Conservation (phyloP, 2,888 invertebrate genomes). For the Orthosia gracilis region DNA sequence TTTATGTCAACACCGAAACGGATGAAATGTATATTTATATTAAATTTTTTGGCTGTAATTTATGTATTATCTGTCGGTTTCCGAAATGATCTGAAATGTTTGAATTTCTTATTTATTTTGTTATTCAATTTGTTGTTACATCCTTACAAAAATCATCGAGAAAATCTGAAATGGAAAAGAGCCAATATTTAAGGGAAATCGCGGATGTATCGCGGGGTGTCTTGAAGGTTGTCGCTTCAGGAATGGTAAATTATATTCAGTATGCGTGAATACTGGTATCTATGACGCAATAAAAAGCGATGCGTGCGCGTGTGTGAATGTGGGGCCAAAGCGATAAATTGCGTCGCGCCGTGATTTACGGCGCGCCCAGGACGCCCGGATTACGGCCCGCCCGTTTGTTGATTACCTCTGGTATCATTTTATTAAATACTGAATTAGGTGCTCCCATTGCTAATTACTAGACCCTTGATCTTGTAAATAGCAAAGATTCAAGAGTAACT, state of each 20-base stretch:
- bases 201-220: slow-evolving; percentile 1
- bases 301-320: slow-evolving; percentile 71
- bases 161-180: slow-evolving; percentile 31
- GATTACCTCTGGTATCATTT: slow-evolving; percentile 62
- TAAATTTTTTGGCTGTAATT: slow-evolving; percentile 27
- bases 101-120: slow-evolving; percentile 16
- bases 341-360: slow-evolving; percentile 73
- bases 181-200: slow-evolving; percentile 30
- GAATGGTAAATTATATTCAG: slow-evolving; percentile 61
- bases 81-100: slow-evolving; percentile 20
- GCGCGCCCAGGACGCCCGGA: slow-evolving; percentile 59
- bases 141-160: slow-evolving; percentile 1
- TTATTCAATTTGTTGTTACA: slow-evolving; percentile 11
- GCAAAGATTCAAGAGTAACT: background rate
- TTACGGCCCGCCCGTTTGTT: slow-evolving; percentile 67
- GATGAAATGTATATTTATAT: slow-evolving; percentile 46
- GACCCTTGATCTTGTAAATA: slow-evolving; percentile 21
- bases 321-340: slow-evolving; percentile 75
- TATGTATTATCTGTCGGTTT: slow-evolving; percentile 40
- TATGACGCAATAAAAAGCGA: slow-evolving; percentile 73
- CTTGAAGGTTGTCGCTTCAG: slow-evolving; percentile 36
- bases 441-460: slow-evolving; percentile 42
- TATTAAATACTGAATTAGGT: slow-evolving; percentile 60
- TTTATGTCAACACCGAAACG: slow-evolving; percentile 44
- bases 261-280: slow-evolving; percentile 68